phyloP scores from a whole-genome alignment of 2,888 invertebrate genomes.

The Caenorhabditis japonica region DNA sequence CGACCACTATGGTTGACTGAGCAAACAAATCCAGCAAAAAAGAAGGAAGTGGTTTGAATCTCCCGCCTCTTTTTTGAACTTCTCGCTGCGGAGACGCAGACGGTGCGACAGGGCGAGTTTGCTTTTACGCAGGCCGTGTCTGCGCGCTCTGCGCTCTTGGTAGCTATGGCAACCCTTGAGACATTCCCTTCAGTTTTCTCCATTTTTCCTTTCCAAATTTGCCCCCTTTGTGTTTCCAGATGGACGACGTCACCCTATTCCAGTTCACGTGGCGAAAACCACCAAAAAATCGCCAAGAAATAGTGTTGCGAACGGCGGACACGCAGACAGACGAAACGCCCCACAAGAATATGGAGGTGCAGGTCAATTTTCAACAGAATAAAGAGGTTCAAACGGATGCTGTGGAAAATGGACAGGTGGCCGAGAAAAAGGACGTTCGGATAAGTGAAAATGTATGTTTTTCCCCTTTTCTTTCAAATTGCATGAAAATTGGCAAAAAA shows the following conservation, averaged over 20 bases:
- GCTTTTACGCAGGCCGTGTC: too few species aligned
- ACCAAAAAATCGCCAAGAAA: background rate
- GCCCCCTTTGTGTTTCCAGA: background rate
- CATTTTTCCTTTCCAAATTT: background rate
- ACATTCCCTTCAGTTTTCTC: background rate
- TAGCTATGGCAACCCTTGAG: too few species aligned
- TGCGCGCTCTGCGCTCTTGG: too few species aligned
- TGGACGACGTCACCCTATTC: constrained; percentile 40
- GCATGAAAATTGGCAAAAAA: background rate
- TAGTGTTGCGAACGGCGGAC: constrained; percentile 7
- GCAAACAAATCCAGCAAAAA: too few species aligned
- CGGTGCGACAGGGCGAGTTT: too few species aligned
- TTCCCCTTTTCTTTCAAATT: background rate
- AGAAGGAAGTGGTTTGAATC: too few species aligned
- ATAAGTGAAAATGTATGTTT: constrained; percentile 32
- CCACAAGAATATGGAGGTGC: constrained; percentile 17
- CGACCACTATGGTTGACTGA: too few species aligned
- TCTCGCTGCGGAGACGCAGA: background rate
- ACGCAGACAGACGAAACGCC: constrained; percentile 32
- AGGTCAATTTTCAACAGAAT: constrained; percentile 15
- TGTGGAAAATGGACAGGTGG: background rate
- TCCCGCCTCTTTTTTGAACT: background rate
- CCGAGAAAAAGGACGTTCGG: constrained; percentile 10
- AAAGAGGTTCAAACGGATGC: constrained; percentile 44
- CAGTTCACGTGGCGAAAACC: constrained; percentile 34